phyloP scores from a whole-genome alignment of 1,140 invertebrate species.

The Aphidius gifuensis region DNA sequence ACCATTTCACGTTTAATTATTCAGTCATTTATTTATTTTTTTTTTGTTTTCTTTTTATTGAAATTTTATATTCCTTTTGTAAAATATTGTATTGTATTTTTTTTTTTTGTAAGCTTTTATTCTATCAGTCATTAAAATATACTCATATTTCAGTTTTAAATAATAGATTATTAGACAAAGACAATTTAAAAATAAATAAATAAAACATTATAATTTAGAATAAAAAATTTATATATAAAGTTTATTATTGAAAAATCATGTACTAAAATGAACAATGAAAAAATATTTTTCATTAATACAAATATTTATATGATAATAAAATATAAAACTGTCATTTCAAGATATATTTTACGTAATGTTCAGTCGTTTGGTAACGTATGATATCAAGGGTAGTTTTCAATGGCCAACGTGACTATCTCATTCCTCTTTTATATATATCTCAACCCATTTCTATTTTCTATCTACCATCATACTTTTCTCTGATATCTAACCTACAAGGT shows the following conservation, averaged over 20 bases:
- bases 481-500: constrained; percentile 3
- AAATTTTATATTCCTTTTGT: no score
- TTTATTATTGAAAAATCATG: neutral
- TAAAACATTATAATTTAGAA: neutral
- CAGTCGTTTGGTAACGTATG: constrained; percentile 18
- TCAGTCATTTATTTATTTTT: no score
- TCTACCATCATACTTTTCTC: neutral
- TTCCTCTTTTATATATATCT: no score
- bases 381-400: constrained; percentile 9
- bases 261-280: neutral
- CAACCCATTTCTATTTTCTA: neutral
- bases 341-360: neutral
- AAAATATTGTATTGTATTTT: no score
- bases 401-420: constrained; percentile 24
- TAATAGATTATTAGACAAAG: no score
- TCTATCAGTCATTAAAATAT: no score
- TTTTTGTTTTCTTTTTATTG: no score
- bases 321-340: neutral
- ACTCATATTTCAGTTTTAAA: no score
- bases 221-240: neutral
- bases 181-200: no score
- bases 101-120: no score
- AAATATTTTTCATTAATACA: no score
- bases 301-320: neutral
- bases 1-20: no score